A percentile compares a stretch with the other conserved stretches of the same genome.
phyloP scores from a whole-genome alignment of 30 jellyfish, hydroid and myxozoan genomes.

The Sanderia malayensis region DNA sequence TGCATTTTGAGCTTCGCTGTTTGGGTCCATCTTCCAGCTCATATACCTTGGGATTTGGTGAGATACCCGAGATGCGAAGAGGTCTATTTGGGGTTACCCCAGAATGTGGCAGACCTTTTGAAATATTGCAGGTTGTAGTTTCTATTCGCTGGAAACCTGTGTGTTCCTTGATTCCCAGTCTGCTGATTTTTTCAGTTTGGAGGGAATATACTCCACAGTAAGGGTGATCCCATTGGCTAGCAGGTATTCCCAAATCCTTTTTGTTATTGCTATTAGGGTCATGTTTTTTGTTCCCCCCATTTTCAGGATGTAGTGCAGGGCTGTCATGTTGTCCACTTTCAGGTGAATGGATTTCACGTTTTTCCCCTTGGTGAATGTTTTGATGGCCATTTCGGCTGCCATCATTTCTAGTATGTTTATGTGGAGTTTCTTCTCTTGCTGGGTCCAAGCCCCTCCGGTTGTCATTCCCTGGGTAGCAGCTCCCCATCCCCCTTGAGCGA shows the following conservation, averaged over 20 bases:
- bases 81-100: constrained; percentile 39
- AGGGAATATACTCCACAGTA: constrained; percentile 38
- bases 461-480: constrained; percentile 21
- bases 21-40: constrained; percentile 39
- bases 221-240: constrained; percentile 18
- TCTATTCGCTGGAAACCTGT: constrained; percentile 49
- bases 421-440: constrained; percentile 27
- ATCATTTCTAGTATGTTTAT: constrained; percentile 12
- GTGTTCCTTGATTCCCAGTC: constrained; percentile 51
- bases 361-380: constrained; percentile 5
- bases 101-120: constrained; percentile 24
- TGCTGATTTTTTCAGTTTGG: constrained; percentile 21
- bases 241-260: constrained; percentile 24
- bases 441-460: constrained; percentile 40
- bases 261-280: background rate
- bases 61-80: constrained; percentile 32
- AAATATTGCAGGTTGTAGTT: constrained; percentile 30
- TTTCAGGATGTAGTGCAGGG: constrained; percentile 25
- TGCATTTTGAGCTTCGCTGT: constrained; percentile 34
- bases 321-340: constrained; percentile 40
- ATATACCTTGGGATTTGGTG: constrained; percentile 30
- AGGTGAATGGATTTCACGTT: constrained; percentile 20
- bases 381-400: constrained; percentile 15
- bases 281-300: constrained; percentile 27
- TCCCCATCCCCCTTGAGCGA: constrained; percentile 33